Evolutionary conservation across 1,140 invertebrate genomes (phyloP), one percentile per base, ranked within the genome.

Genomic region (Neelides sp.): DNA sequence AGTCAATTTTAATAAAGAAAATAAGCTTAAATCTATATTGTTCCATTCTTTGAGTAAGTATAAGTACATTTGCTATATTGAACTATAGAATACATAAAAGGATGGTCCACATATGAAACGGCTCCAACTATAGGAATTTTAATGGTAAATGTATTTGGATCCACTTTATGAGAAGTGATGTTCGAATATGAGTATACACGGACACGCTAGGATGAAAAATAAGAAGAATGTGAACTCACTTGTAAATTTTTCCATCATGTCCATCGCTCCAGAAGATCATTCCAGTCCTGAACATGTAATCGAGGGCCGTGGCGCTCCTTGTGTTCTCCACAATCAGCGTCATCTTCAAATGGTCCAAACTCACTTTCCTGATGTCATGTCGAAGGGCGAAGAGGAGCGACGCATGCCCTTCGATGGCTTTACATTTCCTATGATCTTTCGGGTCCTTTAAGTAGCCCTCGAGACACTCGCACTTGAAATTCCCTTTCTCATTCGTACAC

Each of bases 251-350:
- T 64, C 89, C 85, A 60, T 86, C 81, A 12, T 77, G 77, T 24
- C 87, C 80, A 71, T 96, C 92, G 64, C 86, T 91, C 91, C 91
- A 97, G 63, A 91, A 93, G 43, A 96, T 83, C 78, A 86, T 87
- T 43, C 85, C 83, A 3, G 85, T 88, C 50, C 82, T 74, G 67
- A 89, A 90, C 2, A 91, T 85, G 63, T 88, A 89, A 65, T 93
- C 90, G 2, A 94, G 66, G 0, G 85, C 87, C 0, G 86, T 84
- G 0, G 87, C 82, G 50, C 80, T 85, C 62, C 86, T 83, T 0
- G 86, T 88, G 53, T 82, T 78, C 56, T 91, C 90, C 2, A 88
- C 83, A 51, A 89, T 85, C 2, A 78, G 78, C 2, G 89, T 91
- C 79, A 88, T 90, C 69, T 61, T 61, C n/a, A 83, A 80, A 63